Base-by-base conservation (phyloP, 2,888 invertebrate genomes). In the Caenorhabditis wallacei region DNA sequence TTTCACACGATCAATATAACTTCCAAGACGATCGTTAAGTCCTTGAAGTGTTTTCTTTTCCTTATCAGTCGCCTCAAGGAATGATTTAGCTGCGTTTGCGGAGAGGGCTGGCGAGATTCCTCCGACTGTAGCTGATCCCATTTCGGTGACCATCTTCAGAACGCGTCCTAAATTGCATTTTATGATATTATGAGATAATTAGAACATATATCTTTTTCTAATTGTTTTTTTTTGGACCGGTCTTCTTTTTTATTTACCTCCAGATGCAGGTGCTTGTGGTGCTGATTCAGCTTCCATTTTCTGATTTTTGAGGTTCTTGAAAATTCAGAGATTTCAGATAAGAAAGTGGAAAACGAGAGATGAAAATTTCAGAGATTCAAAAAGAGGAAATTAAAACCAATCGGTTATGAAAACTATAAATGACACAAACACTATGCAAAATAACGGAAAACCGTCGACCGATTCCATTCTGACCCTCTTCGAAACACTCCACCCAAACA, bases 1-100 rank as follows among this genome's bases (percentile, higher is more conserved):
- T 86, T 92, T 92, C 64, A 92, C 92, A n/a, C 92, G 93, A 89
- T 94, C 94, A 85, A 94, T 94, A 91, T 94, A 94, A 91, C 91
- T 92, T 88, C 93, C 93, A 84, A 94, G 93, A 80, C 94, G 92
- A 88, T 93, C 93, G 90, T 94, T 94, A 86, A 94, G 89, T 59
- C 90, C 90, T 78, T 88, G 88, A 91, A 93, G 92, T 85, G 93
- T 93, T 87, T 93, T 93, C 92, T 94, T 94, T 90, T 94, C 93
- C 88, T 91, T 92, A 83, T 93, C 93, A 48, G 91, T 90, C 10
- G 92, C 89, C 70, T 90, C 90, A 66, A 92, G 76, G 88, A 92
- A 91, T 26, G 89, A 88, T 82, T 92, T 89, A 80, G 92, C 91
- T 48, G 92, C 92, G 75, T 88, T 90, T 81, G 91, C 90, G 57